Conservation (phyloP, 2,113 vertebrate genomes). For the Pelvicachromis taeniatus region DNA sequence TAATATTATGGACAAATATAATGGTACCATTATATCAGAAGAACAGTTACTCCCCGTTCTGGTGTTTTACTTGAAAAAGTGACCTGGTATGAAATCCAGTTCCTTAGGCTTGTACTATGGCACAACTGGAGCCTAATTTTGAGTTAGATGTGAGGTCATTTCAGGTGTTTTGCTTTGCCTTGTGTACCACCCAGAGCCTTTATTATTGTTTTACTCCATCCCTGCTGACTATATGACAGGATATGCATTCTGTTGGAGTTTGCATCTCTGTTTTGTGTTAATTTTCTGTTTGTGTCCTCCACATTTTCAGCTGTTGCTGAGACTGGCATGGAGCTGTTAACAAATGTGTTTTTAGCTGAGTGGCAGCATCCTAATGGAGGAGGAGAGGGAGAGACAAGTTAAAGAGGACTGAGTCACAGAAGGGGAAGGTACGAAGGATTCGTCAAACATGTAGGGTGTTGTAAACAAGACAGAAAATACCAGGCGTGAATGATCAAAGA, state of each 20-base stretch:
- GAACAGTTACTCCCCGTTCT: neutral
- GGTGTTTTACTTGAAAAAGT: neutral
- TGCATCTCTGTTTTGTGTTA: neutral
- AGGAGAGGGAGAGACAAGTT: neutral
- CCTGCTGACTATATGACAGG: neutral
- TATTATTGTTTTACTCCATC: neutral
- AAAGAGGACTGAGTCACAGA: neutral
- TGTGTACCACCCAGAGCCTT: neutral
- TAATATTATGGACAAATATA: neutral
- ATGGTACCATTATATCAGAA: neutral
- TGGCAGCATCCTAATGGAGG: neutral
- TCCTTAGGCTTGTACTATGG: neutral
- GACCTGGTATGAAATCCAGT: neutral
- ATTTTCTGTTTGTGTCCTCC: conserved; percentile 46
- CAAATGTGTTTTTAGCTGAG: conserved; percentile 5
- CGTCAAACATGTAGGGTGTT: neutral
- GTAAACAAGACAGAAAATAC: neutral
- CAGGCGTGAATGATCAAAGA: neutral
- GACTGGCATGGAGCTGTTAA: neutral
- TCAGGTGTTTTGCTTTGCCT: neutral
- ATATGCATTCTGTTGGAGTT: neutral
- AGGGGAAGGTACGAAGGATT: neutral
- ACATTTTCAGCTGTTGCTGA: conserved; percentile 6
- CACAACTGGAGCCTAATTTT: neutral
- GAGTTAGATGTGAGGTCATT: neutral